A percentile compares a stretch with the other conserved stretches of the same genome.
Conservation (phyloP, 2,888 invertebrate species). For the Drosophila greeni region DNA sequence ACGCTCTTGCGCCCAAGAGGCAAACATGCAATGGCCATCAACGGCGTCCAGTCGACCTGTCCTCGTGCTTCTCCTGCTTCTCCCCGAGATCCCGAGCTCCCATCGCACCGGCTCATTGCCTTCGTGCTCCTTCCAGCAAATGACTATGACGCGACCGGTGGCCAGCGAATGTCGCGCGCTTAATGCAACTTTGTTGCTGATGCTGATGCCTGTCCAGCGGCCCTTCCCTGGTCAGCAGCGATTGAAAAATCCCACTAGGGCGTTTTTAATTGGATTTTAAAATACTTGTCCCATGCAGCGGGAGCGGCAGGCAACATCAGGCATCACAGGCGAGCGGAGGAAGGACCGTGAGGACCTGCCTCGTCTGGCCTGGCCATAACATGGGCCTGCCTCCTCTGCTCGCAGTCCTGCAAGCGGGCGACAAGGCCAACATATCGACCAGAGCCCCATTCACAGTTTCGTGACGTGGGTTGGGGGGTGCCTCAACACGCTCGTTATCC, state of each 20-base stretch:
- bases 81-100: neutral
- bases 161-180: slow-evolving; percentile 65
- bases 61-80: slow-evolving; percentile 1
- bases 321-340: slow-evolving; percentile 29
- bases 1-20: slow-evolving; percentile 70
- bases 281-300: slow-evolving; percentile 75
- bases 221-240: slow-evolving; percentile 56
- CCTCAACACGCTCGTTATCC: slow-evolving; percentile 75
- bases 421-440: slow-evolving; percentile 46
- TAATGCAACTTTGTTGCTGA: slow-evolving; percentile 72
- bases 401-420: slow-evolving; percentile 18
- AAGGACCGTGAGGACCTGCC: slow-evolving; percentile 35
- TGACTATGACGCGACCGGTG: slow-evolving; percentile 51
- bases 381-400: slow-evolving; percentile 33
- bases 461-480: slow-evolving; percentile 47
- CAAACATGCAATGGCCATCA: slow-evolving; percentile 75
- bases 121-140: slow-evolving; percentile 24
- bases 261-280: slow-evolving; percentile 80
- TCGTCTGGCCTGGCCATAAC: slow-evolving; percentile 49
- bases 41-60: slow-evolving; percentile 45
- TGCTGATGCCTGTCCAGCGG: slow-evolving; percentile 47
- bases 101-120: slow-evolving; percentile 5
- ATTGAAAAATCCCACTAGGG: slow-evolving; percentile 77
- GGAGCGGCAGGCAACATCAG: slow-evolving; percentile 41
- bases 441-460: slow-evolving; percentile 31